Evolutionary conservation across 23 tunicate species (phyloP).

Genomic region (Halocynthia roretzi): DNA sequence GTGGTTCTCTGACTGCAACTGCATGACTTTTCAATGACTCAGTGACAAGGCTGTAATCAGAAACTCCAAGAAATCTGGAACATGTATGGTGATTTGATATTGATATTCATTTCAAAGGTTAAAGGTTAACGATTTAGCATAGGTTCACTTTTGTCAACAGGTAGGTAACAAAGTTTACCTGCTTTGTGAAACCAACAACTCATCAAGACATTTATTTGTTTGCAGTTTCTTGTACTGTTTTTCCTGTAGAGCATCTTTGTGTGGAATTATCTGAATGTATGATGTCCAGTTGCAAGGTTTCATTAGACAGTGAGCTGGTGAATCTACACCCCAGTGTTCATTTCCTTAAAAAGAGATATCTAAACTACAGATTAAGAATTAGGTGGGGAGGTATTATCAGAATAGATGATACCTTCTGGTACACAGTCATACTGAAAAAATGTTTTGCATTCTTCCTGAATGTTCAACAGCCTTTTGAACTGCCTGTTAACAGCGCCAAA

Average conservation of each 20-base stretch:
- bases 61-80: conserved; percentile 43
- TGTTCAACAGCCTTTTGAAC: conserved; percentile 56
- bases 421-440: conserved; percentile 70
- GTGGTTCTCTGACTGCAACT: conserved; percentile 68
- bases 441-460: conserved; percentile 52
- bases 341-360: conserved; percentile 30
- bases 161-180: conserved; percentile 16
- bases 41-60: conserved; percentile 37
- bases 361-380: not conserved
- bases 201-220: conserved; percentile 49
- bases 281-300: conserved; percentile 76
- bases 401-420: conserved; percentile 56
- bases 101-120: too few relatives aligned
- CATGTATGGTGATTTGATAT: not conserved
- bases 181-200: conserved; percentile 59
- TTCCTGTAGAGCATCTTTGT: conserved; percentile 33
- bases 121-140: too few relatives aligned
- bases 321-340: conserved; percentile 84
- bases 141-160: not conserved
- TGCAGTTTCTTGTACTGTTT: conserved; percentile 56
- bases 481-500: conserved; percentile 83
- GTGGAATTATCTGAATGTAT: conserved; percentile 48
- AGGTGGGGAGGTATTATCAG: not conserved
- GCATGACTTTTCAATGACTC: conserved; percentile 80
- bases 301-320: conserved; percentile 53